Conservation (phyloP, 2,113 vertebrate species). For the Alosa alosa region DNA sequence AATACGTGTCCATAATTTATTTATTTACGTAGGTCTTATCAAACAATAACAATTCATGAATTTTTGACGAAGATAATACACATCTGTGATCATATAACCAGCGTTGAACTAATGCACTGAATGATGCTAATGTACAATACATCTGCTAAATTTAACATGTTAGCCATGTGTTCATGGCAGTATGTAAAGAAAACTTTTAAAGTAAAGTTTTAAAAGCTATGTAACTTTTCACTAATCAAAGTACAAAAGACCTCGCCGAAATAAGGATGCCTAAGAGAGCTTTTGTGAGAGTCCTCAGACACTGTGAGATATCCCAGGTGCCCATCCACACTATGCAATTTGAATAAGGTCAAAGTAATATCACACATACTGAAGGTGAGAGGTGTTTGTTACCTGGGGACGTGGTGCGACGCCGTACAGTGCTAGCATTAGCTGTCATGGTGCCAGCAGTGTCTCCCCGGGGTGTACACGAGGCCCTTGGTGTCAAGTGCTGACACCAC, state of each 20-base stretch:
- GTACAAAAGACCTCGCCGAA: background rate
- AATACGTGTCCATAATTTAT: too few species aligned
- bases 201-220: too few species aligned
- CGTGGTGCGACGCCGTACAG: constrained; percentile 5
- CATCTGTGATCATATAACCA: background rate
- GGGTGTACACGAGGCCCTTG: constrained; percentile 47
- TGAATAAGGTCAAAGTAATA: constrained; percentile 50
- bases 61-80: too few species aligned
- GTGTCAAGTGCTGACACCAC: constrained; percentile 68
- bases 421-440: constrained; percentile 55
- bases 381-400: constrained; percentile 57
- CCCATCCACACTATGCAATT: constrained; percentile 42
- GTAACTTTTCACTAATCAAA: background rate
- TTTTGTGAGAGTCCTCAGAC: constrained; percentile 13
- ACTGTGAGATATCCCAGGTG: constrained; percentile 26
- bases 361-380: constrained; percentile 46
- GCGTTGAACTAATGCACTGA: background rate
- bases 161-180: background rate
- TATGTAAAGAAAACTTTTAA: background rate
- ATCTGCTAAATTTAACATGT: background rate
- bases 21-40: too few species aligned
- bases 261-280: background rate
- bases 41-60: too few species aligned
- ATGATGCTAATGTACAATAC: background rate
- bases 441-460: constrained; percentile 54